A percentile compares a stretch with the other conserved stretches of the same genome.
phyloP scores from a whole-genome alignment of 2,797 vertebrate species.

The Cygnus olor region DNA sequence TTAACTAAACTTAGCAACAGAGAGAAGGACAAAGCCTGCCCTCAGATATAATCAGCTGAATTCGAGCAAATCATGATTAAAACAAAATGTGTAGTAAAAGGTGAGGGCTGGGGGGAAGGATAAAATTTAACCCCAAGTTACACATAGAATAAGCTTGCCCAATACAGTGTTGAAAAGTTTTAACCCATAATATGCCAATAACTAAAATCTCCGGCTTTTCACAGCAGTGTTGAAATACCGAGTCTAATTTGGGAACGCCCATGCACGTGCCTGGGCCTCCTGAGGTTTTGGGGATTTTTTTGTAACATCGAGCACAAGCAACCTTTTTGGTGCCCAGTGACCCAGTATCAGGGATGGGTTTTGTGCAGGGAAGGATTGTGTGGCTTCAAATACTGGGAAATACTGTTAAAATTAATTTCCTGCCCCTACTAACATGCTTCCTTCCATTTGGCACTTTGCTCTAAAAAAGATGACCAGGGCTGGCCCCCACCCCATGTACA shows the following conservation, averaged over 20 bases:
- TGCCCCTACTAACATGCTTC: neutral
- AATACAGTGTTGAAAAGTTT: neutral
- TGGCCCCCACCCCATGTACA: fast-evolving
- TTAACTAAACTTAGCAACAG: neutral
- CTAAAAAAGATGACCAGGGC: neutral
- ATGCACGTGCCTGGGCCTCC: neutral
- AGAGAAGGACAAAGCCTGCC: neutral
- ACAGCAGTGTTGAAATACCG: neutral
- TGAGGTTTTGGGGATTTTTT: neutral
- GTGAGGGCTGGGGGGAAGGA: neutral
- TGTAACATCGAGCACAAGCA: neutral
- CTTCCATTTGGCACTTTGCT: neutral
- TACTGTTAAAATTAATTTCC: neutral
- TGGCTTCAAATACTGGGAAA: neutral
- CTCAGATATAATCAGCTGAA: neutral
- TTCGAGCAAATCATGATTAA: neutral
- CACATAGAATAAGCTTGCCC: neutral
- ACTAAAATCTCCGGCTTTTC: neutral
- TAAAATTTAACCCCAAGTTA: neutral
- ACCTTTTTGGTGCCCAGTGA: neutral
- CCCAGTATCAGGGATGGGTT: neutral
- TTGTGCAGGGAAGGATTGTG: neutral
- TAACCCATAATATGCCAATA: neutral
- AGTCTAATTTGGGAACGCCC: neutral
- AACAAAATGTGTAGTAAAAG: neutral